Conservation (phyloP, 2,888 invertebrate species). For the Dasysyrphus albostriatus region DNA sequence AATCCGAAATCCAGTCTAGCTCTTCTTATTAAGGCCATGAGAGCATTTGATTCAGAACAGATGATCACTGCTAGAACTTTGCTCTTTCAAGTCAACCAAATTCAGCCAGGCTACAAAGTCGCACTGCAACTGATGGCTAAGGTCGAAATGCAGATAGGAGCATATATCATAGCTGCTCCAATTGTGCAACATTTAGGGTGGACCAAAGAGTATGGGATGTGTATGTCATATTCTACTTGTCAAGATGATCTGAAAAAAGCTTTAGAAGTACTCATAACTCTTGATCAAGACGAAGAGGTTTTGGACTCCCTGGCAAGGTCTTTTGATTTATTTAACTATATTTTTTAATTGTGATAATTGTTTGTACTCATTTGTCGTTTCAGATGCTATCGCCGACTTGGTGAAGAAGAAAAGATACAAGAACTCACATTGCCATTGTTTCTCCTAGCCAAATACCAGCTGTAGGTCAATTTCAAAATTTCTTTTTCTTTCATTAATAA, state of each 20-base stretch:
- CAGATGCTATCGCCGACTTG: conserved; percentile 80
- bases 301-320: conserved; percentile 79
- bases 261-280: conserved; percentile 81
- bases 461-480: conserved; percentile 76
- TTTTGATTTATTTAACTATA: neutral
- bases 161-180: conserved; percentile 84
- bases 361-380: neutral
- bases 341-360: neutral
- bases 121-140: conserved; percentile 85
- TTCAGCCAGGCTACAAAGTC: conserved; percentile 83
- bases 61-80: conserved; percentile 86
- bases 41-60: conserved; percentile 85
- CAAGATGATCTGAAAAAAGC: conserved; percentile 84
- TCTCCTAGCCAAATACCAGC: conserved; percentile 78
- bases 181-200: conserved; percentile 78
- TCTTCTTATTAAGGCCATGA: conserved; percentile 86
- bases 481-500: neutral
- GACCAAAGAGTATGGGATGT: conserved; percentile 77
- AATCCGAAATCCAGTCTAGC: conserved; percentile 87
- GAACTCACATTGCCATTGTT: conserved; percentile 77
- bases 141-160: conserved; percentile 84
- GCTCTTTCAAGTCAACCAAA: conserved; percentile 83
- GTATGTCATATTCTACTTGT: conserved; percentile 79
- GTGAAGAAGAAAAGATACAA: conserved; percentile 75
- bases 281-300: conserved; percentile 67